Conservation (phyloP, 2,888 invertebrate genomes). For the Athetis lepigone region DNA sequence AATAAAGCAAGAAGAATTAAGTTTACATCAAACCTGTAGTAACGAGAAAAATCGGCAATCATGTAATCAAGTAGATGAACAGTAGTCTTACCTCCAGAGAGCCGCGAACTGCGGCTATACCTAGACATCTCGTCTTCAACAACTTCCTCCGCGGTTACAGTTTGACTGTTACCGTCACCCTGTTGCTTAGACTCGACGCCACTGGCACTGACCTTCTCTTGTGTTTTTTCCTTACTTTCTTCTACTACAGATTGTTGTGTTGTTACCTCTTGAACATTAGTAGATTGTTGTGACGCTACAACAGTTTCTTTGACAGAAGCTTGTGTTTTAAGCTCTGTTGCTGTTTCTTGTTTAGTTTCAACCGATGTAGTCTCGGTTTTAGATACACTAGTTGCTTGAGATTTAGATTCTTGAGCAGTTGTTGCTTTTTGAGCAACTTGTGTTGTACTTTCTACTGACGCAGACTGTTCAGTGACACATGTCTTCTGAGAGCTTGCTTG, state of each 20-base stretch:
- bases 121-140: constrained; percentile 90
- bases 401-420: constrained; percentile 38
- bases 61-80: neutral
- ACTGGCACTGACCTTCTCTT: constrained; percentile 63
- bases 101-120: constrained; percentile 91
- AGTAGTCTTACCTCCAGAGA: constrained; percentile 89
- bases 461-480: constrained; percentile 55
- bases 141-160: constrained; percentile 82
- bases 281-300: constrained; percentile 47
- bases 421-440: constrained; percentile 48
- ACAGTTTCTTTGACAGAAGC: constrained; percentile 55
- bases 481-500: constrained; percentile 45
- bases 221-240: constrained; percentile 54
- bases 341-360: constrained; percentile 38
- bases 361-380: constrained; percentile 39
- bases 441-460: constrained; percentile 50
- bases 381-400: constrained; percentile 49
- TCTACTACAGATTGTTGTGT: constrained; percentile 63
- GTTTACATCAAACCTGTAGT: neutral
- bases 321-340: constrained; percentile 48
- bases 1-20: neutral
- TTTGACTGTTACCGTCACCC: constrained; percentile 76
- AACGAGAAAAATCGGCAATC: neutral
- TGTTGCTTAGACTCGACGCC: constrained; percentile 64
- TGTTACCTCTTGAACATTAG: constrained; percentile 55